Evolutionary conservation across 2,113 vertebrate genomes (phyloP).

Genomic region (Macrotis lagotis): DNA sequence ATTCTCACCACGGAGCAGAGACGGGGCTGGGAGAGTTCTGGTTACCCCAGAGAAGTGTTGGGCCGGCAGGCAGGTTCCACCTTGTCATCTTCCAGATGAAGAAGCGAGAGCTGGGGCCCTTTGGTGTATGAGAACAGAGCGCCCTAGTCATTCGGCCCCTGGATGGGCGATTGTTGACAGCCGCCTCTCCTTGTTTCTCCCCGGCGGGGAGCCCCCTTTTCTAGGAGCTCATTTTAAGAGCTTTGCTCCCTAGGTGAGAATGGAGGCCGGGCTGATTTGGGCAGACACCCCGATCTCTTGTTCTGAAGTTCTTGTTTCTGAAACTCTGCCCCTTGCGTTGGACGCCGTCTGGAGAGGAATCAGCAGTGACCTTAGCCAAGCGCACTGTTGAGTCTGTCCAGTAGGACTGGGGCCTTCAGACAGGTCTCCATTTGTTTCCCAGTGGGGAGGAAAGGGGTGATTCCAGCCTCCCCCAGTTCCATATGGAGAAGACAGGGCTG

Average conservation of each 20-base stretch:
- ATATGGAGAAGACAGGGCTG: neutral
- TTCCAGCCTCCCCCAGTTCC: neutral
- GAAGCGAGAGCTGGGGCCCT: neutral
- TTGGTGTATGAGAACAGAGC: constrained; percentile 16
- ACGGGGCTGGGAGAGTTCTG: neutral
- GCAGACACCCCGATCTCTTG: neutral
- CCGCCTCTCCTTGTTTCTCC: neutral
- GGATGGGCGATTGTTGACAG: neutral
- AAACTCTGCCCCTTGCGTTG: neutral
- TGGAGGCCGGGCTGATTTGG: too few species aligned
- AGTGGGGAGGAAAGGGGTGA: neutral
- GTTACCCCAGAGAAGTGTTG: neutral
- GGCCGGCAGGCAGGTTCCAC: too few species aligned
- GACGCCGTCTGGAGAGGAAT: neutral
- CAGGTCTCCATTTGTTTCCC: neutral
- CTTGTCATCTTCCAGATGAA: neutral
- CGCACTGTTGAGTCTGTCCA: neutral
- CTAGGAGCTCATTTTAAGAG: neutral
- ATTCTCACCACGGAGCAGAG: neutral
- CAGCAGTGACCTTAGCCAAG: neutral
- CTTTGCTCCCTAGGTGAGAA: neutral
- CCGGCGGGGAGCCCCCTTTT: neutral
- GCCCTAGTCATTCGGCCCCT: neutral
- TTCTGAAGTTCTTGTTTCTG: neutral
- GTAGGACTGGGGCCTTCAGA: neutral